A percentile compares a stretch with the other conserved stretches of the same genome.
These are phyloP conservation scores for Sebastolobus altivelis DNA, from an alignment of 2,797 vertebrate genomes.

Conservation along the genomic window DNA sequence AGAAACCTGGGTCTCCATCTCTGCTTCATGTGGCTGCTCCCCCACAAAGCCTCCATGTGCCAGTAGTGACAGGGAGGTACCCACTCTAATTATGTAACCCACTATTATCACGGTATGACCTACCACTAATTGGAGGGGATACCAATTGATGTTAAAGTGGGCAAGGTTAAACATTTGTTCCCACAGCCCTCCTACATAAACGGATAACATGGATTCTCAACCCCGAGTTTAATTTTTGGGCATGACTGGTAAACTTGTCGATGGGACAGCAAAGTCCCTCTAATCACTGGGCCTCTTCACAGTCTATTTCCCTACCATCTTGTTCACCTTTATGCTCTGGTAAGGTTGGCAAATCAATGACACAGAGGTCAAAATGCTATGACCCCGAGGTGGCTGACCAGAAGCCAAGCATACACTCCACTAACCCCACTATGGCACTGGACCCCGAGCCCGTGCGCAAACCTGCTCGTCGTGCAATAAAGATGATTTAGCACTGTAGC, in stretches of 20 bases:
- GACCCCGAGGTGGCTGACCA: conserved; percentile 71
- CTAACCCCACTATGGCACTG: conserved; percentile 40
- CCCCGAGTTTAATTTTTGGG: conserved; percentile 13
- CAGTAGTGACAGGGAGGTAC: conserved; percentile 49
- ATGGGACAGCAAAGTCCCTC: conserved; percentile 47
- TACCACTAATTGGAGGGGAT: conserved; percentile 61
- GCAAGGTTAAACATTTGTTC: conserved; percentile 37
- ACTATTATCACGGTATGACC: conserved; percentile 69
- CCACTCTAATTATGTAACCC: conserved; percentile 71
- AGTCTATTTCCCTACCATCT: conserved; percentile 67
- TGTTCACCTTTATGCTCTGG: conserved; percentile 60
- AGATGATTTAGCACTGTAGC: conserved; percentile 86
- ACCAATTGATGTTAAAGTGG: conserved; percentile 48
- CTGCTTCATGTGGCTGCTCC: conserved; percentile 54
- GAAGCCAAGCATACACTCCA: conserved; percentile 52
- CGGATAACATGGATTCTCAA: conserved; percentile 8
- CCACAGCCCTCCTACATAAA: conserved; percentile 1
- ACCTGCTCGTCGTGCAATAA: conserved; percentile 82
- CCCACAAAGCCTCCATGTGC: conserved; percentile 51
- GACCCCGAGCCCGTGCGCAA: conserved; percentile 62
- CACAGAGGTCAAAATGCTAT: conserved; percentile 51
- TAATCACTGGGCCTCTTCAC: conserved; percentile 67
- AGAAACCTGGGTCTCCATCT: conserved; percentile 58
- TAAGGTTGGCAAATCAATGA: conserved; percentile 73
- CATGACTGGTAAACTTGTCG: conserved; percentile 36